These are phyloP conservation scores for Malthinus flaveolus DNA, from an alignment of 2,888 invertebrate genomes.

Conservation along the genomic window DNA sequence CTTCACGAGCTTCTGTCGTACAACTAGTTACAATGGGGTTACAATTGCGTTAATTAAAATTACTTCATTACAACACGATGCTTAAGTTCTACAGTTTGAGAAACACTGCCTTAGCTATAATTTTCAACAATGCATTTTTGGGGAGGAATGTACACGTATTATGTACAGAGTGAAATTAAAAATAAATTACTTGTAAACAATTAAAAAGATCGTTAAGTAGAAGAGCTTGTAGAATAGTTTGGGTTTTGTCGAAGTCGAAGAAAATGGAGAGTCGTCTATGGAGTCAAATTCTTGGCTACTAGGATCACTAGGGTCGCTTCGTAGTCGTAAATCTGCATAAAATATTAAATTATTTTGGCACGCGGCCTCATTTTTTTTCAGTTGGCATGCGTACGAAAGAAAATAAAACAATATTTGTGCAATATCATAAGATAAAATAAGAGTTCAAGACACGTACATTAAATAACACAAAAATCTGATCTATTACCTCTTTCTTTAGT, in stretches of 20 bases:
- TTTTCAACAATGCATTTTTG: too few species aligned
- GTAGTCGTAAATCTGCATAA: slow-evolving; percentile 45
- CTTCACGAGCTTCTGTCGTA: too few species aligned
- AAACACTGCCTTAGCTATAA: too few species aligned
- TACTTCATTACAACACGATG: too few species aligned
- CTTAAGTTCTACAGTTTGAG: too few species aligned
- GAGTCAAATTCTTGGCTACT: slow-evolving; percentile 42
- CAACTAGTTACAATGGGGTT: too few species aligned
- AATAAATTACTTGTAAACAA: slow-evolving; percentile 14
- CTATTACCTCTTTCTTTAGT: slow-evolving; percentile 47
- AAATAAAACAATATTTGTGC: slow-evolving; percentile 19
- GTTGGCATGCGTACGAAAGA: slow-evolving; percentile 24
- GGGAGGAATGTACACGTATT: too few species aligned
- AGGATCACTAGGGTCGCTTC: slow-evolving; percentile 45
- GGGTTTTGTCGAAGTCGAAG: slow-evolving; percentile 26
- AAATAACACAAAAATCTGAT: slow-evolving; percentile 12
- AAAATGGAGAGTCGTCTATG: slow-evolving; percentile 36
- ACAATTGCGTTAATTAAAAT: too few species aligned
- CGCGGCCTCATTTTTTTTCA: slow-evolving; percentile 17
- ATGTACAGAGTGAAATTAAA: neutral
- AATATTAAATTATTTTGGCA: slow-evolving; percentile 34
- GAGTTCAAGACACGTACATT: slow-evolving; percentile 4
- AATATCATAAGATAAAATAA: slow-evolving; percentile 14
- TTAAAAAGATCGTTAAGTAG: slow-evolving; percentile 13
- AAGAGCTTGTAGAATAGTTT: slow-evolving; percentile 15